These are phyloP conservation scores for Chrysina gloriosa DNA, from an alignment of 2,888 invertebrate genomes.

Conservation along the genomic window DNA sequence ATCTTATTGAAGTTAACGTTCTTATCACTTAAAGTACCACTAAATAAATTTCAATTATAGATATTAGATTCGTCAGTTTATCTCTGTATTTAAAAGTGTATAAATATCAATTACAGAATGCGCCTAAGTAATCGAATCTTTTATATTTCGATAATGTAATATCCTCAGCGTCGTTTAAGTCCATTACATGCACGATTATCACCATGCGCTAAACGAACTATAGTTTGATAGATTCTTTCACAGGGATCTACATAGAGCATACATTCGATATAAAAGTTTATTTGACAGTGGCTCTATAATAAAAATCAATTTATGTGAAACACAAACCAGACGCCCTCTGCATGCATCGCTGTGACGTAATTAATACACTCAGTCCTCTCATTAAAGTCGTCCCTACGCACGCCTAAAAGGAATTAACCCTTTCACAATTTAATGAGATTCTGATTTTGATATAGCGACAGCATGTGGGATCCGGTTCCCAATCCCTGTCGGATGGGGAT, in stretches of 20 bases:
- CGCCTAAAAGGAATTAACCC: conserved; percentile 39
- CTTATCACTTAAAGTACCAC: background rate
- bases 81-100: conserved; percentile 3
- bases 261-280: conserved; percentile 12
- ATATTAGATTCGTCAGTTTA: conserved; percentile 7
- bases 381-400: conserved; percentile 37
- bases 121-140: conserved; percentile 4
- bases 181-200: conserved; percentile 1
- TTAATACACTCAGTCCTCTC: conserved; percentile 39
- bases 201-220: background rate
- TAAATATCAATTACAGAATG: conserved; percentile 17
- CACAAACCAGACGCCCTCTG: conserved; percentile 33
- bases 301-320: conserved; percentile 36
- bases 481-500: conserved; percentile 16
- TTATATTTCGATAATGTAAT: conserved; percentile 1
- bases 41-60: conserved; percentile 28
- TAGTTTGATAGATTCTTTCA: background rate
- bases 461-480: conserved; percentile 39
- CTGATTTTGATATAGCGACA: conserved; percentile 39
- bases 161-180: background rate
- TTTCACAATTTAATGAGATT: conserved; percentile 42
- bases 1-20: conserved; percentile 23
- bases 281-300: conserved; percentile 29
- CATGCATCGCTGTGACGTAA: conserved; percentile 33
- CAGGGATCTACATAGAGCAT: background rate